A percentile compares a stretch with the other conserved stretches of the same genome.
Conservation (phyloP, 2,888 invertebrate genomes). For the Steinernema scapterisci region DNA sequence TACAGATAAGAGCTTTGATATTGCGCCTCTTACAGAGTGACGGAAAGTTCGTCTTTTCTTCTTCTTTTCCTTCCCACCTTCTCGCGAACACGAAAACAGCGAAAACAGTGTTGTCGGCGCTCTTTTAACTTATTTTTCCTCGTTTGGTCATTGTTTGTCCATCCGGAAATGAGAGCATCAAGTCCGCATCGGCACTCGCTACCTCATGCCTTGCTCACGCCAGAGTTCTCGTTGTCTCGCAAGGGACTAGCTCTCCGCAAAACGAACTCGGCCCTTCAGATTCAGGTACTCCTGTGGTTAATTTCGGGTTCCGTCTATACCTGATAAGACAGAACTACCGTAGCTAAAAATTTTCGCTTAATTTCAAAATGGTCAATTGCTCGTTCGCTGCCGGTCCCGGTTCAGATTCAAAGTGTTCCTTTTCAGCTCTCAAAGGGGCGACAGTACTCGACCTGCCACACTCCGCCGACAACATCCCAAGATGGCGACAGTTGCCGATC, state of each 20-base stretch:
- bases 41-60: conserved; percentile 12
- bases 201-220: conserved; percentile 18
- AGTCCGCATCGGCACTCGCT: conserved; percentile 27
- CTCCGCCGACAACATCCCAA: conserved; percentile 4
- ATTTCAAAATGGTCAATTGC: no score
- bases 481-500: conserved; percentile 7
- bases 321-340: no score
- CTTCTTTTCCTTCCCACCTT: background rate
- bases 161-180: conserved; percentile 11
- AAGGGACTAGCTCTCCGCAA: background rate
- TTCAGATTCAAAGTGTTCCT: background rate
- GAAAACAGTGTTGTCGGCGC: background rate
- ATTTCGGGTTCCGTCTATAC: no score
- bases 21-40: background rate
- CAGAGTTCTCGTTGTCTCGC: conserved; percentile 23
- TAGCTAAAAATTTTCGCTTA: no score
- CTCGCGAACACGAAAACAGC: no score
- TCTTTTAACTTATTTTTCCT: background rate
- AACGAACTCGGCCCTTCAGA: conserved; percentile 23
- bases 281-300: conserved; percentile 18
- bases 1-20: conserved; percentile 30
- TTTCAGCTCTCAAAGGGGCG: conserved; percentile 17
- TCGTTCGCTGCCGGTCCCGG: no score
- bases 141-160: background rate
- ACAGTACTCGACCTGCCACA: conserved; percentile 20